phyloP scores from a whole-genome alignment of 2,888 invertebrate genomes.

The Hemistola chrysoprasaria region DNA sequence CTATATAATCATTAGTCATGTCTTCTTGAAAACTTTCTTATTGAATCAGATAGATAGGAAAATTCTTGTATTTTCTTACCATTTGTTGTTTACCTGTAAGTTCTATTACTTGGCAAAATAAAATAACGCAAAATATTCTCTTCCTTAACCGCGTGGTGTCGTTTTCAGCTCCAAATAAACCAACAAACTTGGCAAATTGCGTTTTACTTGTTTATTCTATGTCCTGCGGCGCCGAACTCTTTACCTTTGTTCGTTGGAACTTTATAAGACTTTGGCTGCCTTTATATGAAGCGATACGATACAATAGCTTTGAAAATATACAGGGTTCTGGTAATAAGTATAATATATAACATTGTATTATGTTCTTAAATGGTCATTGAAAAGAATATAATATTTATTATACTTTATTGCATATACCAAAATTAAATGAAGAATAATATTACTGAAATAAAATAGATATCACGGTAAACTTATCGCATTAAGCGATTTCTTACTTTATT shows the following conservation, averaged over 20 bases:
- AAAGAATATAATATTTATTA: too few species aligned
- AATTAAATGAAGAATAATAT: too few species aligned
- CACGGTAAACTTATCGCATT: too few species aligned
- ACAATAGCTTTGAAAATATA: background rate
- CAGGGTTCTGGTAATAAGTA: background rate
- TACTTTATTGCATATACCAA: too few species aligned
- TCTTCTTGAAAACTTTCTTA: too few species aligned
- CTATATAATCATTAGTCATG: too few species aligned
- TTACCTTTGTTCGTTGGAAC: conserved; percentile 42
- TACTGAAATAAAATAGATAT: too few species aligned
- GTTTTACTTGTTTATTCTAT: conserved; percentile 42
- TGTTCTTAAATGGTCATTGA: background rate
- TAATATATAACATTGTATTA: too few species aligned
- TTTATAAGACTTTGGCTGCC: conserved; percentile 36
- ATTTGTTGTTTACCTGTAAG: conserved; percentile 1
- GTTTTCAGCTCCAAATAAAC: conserved; percentile 14
- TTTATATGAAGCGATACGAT: conserved; percentile 4
- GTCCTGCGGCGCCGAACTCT: conserved; percentile 45
- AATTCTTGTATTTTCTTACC: too few species aligned
- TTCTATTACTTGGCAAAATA: background rate
- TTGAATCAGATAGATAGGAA: too few species aligned
- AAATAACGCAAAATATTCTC: background rate
- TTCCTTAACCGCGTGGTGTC: conserved; percentile 4
- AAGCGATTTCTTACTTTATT: too few species aligned
- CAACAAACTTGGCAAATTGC: conserved; percentile 27